Percentiles rank a stretch among this genome's conserved stretches.
Conservation (phyloP, 2,797 vertebrate genomes). For the Hafferia zeledoni region DNA sequence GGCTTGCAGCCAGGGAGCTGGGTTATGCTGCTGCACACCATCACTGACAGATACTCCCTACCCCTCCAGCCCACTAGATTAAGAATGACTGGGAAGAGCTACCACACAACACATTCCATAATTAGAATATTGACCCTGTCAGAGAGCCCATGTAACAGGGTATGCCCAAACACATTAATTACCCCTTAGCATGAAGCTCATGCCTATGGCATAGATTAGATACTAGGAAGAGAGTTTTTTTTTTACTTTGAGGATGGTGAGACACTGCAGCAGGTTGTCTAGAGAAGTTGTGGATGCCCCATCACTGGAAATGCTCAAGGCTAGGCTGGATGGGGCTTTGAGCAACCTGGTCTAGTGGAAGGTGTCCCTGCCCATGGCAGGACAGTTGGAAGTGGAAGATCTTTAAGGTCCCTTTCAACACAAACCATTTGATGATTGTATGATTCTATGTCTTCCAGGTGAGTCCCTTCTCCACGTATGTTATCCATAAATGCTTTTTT, state of each 20-base stretch:
- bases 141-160: not conserved
- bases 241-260: not conserved
- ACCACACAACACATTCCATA: not conserved
- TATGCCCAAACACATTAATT: not conserved
- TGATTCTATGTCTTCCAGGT: not conserved
- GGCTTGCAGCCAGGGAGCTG: conserved; percentile 18
- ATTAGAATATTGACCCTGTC: not conserved
- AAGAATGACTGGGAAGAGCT: not conserved
- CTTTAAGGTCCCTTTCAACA: not conserved
- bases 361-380: not conserved
- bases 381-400: not conserved
- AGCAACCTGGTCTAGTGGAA: not conserved
- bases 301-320: not conserved
- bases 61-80: not conserved
- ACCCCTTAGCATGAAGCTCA: not conserved
- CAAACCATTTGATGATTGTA: not conserved
- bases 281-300: not conserved
- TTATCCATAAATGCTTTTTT: not conserved
- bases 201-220: not conserved
- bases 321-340: not conserved
- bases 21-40: not conserved
- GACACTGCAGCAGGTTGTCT: not conserved
- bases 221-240: not conserved
- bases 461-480: not conserved
- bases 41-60: not conserved